phyloP scores from a whole-genome alignment of 2,113 vertebrate genomes.

The Dipodomys spectabilis region DNA sequence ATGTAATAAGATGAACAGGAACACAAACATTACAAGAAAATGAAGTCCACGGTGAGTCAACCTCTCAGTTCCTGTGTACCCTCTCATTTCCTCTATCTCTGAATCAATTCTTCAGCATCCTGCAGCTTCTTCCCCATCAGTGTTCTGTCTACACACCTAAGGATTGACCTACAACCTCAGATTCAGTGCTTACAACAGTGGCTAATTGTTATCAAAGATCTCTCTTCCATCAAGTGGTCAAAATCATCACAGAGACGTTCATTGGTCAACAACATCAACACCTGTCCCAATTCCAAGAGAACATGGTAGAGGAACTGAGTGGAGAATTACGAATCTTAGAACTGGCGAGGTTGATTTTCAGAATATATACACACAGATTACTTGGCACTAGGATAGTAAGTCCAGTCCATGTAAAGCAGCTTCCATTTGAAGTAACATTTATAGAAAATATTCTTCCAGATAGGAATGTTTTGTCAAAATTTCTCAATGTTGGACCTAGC shows the following conservation, averaged over 20 bases:
- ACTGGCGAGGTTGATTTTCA: not conserved
- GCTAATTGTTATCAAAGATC: not conserved
- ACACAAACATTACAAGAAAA: slow-evolving; percentile 49
- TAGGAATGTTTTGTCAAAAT: not conserved
- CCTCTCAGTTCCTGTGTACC: not conserved
- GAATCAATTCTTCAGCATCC: not conserved
- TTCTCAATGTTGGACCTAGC: not conserved
- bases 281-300: not conserved
- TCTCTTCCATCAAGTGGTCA: no score
- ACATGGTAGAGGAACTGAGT: not conserved
- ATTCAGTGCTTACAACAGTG: not conserved
- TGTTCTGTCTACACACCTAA: not conserved
- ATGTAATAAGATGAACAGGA: slow-evolving; percentile 60
- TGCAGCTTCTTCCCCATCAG: not conserved
- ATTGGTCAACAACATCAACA: not conserved
- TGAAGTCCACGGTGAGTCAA: not conserved
- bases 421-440: slow-evolving; percentile 21
- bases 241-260: not conserved
- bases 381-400: slow-evolving; percentile 1
- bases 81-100: not conserved
- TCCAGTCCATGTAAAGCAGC: not conserved
- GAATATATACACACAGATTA: not conserved
- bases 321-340: not conserved
- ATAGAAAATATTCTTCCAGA: not conserved
- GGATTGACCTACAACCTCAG: not conserved